Evolutionary conservation across 2,888 invertebrate species (phyloP).

Genomic region (Platypus cylindrus): DNA sequence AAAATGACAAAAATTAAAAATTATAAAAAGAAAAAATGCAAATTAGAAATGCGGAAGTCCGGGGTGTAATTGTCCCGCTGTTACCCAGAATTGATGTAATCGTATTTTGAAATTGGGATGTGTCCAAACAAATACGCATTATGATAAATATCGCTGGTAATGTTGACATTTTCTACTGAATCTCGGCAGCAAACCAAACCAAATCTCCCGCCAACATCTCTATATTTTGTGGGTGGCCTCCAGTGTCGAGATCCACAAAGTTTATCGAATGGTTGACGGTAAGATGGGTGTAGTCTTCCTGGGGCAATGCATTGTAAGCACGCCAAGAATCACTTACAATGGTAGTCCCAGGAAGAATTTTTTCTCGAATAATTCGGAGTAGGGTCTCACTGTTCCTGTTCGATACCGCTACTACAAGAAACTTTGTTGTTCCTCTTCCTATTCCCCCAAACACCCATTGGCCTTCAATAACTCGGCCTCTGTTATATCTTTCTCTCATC

Average conservation of each 20-base stretch:
- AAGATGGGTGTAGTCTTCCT: slow-evolving; percentile 17
- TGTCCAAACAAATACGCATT: too few species aligned
- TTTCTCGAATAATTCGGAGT: slow-evolving; percentile 15
- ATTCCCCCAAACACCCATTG: slow-evolving; percentile 19
- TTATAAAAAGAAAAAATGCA: too few species aligned
- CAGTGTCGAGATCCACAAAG: slow-evolving; percentile 19
- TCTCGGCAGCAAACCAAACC: too few species aligned
- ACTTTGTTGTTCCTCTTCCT: slow-evolving; percentile 8
- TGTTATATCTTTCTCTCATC: slow-evolving; percentile 18
- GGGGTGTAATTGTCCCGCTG: too few species aligned
- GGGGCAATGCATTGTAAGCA: slow-evolving; percentile 18
- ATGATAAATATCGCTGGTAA: too few species aligned
- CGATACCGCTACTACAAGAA: slow-evolving; percentile 9
- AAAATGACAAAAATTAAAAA: too few species aligned
- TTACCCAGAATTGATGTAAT: too few species aligned
- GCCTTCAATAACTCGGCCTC: slow-evolving; percentile 14
- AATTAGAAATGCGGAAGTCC: too few species aligned
- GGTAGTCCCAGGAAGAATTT: slow-evolving; percentile 18
- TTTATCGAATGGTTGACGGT: slow-evolving; percentile 18
- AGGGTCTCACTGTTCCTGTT: slow-evolving; percentile 6
- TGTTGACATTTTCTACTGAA: too few species aligned
- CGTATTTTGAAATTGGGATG: too few species aligned
- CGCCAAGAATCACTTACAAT: slow-evolving; percentile 21
- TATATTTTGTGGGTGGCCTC: too few species aligned
- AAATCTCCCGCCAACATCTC: too few species aligned